These are phyloP conservation scores for Eupithecia exiguata DNA, from an alignment of 2,888 invertebrate species.

Conservation along the genomic window DNA sequence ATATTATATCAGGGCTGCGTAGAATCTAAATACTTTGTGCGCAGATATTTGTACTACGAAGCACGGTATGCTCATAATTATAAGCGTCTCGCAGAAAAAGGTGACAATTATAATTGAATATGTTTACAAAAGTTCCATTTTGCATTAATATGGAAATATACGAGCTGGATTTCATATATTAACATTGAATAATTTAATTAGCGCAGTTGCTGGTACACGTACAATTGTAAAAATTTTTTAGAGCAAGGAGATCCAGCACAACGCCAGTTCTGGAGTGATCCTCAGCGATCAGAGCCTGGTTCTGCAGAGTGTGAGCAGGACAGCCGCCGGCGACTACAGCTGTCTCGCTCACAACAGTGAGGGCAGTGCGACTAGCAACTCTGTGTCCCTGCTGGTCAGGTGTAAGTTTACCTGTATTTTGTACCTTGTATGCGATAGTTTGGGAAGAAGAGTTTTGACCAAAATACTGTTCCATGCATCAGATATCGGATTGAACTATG, in stretches of 20 bases:
- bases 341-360: constrained; percentile 94
- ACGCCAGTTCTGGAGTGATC: constrained; percentile 90
- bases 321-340: constrained; percentile 91
- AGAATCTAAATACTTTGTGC: background rate
- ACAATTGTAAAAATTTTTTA: too few species aligned
- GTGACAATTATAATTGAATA: too few species aligned
- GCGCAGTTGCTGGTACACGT: too few species aligned
- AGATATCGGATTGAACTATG: too few species aligned
- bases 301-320: constrained; percentile 91
- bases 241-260: constrained; percentile 87
- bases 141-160: background rate
- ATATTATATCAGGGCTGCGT: background rate
- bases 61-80: background rate
- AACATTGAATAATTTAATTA: too few species aligned
- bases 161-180: background rate
- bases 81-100: too few species aligned
- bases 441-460: background rate
- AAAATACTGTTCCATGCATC: background rate
- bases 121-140: background rate
- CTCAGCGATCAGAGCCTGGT: constrained; percentile 95
- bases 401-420: constrained; percentile 85
- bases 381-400: constrained; percentile 92
- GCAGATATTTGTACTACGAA: background rate
- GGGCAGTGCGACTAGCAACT: constrained; percentile 94
- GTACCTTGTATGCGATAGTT: background rate